These are phyloP conservation scores for Coracopsis vasa DNA, from an alignment of 2,113 vertebrate genomes.

Conservation along the genomic window DNA sequence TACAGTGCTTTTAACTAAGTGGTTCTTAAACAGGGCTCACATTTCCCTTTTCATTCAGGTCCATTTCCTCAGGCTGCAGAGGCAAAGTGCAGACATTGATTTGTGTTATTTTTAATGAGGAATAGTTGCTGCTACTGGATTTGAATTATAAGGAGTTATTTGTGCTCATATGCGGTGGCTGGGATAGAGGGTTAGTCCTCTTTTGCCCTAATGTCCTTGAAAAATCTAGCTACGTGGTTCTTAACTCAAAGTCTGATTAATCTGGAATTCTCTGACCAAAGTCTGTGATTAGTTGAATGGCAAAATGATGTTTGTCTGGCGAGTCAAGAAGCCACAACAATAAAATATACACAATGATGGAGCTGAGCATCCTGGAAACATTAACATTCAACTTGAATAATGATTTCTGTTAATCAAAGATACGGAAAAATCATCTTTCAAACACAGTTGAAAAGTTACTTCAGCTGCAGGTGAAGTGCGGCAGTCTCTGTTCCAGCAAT, in stretches of 20 bases:
- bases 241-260: not conserved
- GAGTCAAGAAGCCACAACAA: not conserved
- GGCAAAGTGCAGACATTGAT: not conserved
- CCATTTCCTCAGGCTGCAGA: not conserved
- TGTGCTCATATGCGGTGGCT: not conserved
- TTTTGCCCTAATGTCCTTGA: not conserved
- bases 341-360: not conserved
- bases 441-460: not conserved
- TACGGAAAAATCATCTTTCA: not conserved
- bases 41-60: not conserved
- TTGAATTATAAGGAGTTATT: not conserved
- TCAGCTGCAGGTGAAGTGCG: not conserved
- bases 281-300: not conserved
- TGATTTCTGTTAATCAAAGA: not conserved
- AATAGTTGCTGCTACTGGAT: not conserved
- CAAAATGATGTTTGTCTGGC: not conserved
- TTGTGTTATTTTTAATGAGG: not conserved
- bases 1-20: not conserved
- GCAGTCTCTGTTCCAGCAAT: not conserved
- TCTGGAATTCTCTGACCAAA: not conserved
- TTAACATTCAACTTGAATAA: not conserved
- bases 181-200: not conserved
- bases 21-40: not conserved
- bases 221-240: not conserved
- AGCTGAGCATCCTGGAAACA: not conserved